Conservation (phyloP, 64 coral and sea anemone genomes). For the Anthopleura sola region DNA sequence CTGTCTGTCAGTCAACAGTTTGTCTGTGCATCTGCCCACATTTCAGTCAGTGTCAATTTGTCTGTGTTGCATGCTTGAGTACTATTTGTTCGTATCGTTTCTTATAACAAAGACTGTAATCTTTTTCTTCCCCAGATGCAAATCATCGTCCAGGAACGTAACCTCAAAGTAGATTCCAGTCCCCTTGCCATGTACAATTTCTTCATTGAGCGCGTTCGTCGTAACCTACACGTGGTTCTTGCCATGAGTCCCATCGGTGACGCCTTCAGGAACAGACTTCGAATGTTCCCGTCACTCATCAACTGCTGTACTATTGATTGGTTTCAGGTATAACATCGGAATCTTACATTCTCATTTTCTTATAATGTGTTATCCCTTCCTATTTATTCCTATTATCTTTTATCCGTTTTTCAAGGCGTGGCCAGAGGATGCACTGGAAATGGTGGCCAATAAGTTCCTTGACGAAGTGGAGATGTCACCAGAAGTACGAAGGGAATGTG, state of each 20-base stretch:
- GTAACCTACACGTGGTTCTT: conserved; percentile 91
- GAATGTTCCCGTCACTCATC: conserved; percentile 95
- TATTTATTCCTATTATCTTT: neutral
- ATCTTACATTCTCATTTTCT: no score
- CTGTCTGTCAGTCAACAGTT: neutral
- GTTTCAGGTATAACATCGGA: conserved; percentile 98
- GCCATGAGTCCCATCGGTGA: conserved; percentile 97
- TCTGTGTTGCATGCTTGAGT: neutral
- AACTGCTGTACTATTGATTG: conserved; percentile 99
- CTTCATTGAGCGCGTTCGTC: conserved; percentile 83
- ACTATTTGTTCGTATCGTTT: neutral
- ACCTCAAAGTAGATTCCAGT: conserved; percentile 91
- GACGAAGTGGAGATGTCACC: conserved; percentile 94
- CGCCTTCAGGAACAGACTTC: conserved; percentile 88
- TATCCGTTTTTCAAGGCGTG: conserved; percentile 46
- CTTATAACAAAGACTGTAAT: neutral
- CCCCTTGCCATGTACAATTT: conserved; percentile 97
- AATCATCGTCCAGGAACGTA: conserved; percentile 83
- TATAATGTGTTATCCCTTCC: no score
- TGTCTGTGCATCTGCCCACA: no score
- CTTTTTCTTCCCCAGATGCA: conserved; percentile 64
- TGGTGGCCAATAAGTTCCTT: conserved; percentile 98
- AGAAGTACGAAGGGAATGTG: conserved; percentile 74
- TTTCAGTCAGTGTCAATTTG: neutral
- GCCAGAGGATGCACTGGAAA: conserved; percentile 93